Evolutionary conservation across 1,140 invertebrate genomes (phyloP), one percentile per base, ranked within the genome.

Genomic region (Temnothorax curvispinosus): DNA sequence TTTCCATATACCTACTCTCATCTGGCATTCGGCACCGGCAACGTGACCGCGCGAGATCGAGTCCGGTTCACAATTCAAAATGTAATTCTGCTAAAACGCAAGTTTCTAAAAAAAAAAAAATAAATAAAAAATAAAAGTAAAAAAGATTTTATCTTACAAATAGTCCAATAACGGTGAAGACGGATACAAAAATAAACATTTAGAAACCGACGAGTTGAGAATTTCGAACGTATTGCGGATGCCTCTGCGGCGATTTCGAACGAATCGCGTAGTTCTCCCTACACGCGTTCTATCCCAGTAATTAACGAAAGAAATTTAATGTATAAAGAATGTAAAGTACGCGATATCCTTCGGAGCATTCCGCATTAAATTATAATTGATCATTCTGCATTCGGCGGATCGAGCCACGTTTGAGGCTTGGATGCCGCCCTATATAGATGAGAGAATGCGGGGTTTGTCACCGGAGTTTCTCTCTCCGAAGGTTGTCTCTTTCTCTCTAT

Each of bases 51-150:
- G 38, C 38, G 44, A 62, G 3, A 47, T 47, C 41, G 41, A 78
- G 50, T 64, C 27, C 18, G 15, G 15, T 65, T 65, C 8, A 58
- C 15, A 35, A 78, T 41, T 76, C 21, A 41, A 18, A 15, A 54
- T 3, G 15, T 35, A 4, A 62, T 44, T 47, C 13, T 15, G 21
- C 38, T n/a, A 32, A 32, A 62, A 77, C 3, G 7, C 18, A 38
- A 77, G 44, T 7, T 47, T 27, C 8, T 9, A 47, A 47, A 78
- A 78, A 77, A 47, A 78, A 78, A 77, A 47, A 60, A 41, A 77
- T 27, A 47, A 75, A 56, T 41, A 38, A 15, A 65, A 76, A 65
- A 21, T 27, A 77, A 47, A 60, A 41, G 62, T 27, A 47, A 27
- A 38, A 15, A 78, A 76, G 50, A 21, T 6, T 54, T 75, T 47